These are phyloP conservation scores for Coturnix japonica DNA, from an alignment of 2,113 vertebrate species.

Conservation along the genomic window DNA sequence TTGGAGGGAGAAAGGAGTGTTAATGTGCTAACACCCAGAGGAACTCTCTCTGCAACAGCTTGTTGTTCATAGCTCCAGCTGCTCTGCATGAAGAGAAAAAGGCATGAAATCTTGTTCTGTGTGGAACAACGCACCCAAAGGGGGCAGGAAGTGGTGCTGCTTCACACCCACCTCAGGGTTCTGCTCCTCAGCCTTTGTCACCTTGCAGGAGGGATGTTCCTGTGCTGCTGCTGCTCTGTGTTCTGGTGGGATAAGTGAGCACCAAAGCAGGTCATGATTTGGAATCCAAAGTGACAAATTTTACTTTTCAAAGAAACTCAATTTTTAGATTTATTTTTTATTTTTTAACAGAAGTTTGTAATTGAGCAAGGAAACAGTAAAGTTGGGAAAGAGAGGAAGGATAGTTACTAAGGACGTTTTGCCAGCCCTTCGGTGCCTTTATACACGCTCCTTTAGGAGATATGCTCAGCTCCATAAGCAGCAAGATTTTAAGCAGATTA, in stretches of 20 bases:
- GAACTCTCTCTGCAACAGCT: background rate
- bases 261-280: background rate
- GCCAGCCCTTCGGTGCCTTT: background rate
- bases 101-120: background rate
- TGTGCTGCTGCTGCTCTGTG: background rate
- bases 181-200: background rate
- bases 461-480: background rate
- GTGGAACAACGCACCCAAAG: background rate
- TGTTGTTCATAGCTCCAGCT: background rate
- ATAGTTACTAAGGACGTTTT: background rate
- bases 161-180: rapidly evolving
- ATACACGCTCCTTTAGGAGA: background rate
- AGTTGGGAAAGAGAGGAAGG: background rate
- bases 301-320: background rate
- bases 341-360: background rate
- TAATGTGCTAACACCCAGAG: constrained; percentile 37
- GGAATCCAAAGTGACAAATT: background rate
- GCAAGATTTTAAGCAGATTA: background rate
- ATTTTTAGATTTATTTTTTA: background rate
- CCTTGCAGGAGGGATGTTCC: background rate
- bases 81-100: background rate
- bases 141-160: background rate
- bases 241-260: background rate
- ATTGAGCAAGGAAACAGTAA: background rate
- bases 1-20: constrained; percentile 16